Evolutionary conservation across 1,140 invertebrate species (phyloP).

Genomic region (Orchestia grillus): DNA sequence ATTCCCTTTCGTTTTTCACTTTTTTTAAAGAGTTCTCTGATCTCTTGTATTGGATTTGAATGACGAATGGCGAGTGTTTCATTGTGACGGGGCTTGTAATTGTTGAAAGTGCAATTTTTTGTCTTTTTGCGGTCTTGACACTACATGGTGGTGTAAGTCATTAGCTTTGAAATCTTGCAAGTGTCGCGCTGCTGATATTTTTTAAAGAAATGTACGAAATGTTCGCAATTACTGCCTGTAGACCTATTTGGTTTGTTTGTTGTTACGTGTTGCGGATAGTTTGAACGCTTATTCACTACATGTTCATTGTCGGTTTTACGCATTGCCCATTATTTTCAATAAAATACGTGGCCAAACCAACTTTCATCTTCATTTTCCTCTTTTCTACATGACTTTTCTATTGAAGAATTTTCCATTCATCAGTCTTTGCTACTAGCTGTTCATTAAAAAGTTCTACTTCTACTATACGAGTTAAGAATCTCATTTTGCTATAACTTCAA

Average conservation of each 20-base stretch:
- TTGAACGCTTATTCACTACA: background rate
- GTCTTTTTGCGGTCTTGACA: background rate
- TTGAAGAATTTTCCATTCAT: no score
- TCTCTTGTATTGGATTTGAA: background rate
- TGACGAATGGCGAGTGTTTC: background rate
- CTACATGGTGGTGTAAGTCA: background rate
- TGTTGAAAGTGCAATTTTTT: background rate
- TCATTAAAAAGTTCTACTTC: background rate
- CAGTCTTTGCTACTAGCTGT: background rate
- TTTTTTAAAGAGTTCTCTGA: background rate
- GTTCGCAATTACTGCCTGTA: background rate
- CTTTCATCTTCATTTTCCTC: background rate
- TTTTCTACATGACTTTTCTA: no score
- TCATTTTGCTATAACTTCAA: background rate
- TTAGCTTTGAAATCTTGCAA: background rate
- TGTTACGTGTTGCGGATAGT: background rate
- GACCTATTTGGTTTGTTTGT: background rate
- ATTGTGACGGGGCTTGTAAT: background rate
- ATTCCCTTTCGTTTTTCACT: background rate
- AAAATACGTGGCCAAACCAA: background rate
- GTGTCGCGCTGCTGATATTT: background rate
- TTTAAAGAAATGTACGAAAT: background rate
- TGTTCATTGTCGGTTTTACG: background rate
- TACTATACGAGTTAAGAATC: background rate
- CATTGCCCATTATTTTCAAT: background rate